Evolutionary conservation across 2,888 invertebrate genomes (phyloP), one percentile per base, ranked within the genome.

Genomic region (Xylota sylvarum): DNA sequence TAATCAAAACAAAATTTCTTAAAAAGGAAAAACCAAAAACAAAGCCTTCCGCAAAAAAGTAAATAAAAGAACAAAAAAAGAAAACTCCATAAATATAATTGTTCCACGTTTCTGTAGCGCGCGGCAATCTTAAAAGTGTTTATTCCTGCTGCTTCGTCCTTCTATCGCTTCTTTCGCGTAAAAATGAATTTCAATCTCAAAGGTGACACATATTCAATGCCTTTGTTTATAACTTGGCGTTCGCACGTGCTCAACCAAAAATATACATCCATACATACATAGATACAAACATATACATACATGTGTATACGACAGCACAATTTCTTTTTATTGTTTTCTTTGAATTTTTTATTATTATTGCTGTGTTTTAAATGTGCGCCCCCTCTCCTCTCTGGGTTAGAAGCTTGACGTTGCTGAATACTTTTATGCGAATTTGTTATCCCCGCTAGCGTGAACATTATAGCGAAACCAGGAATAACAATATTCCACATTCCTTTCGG

Each of bases 191-290:
- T 55, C 67, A 79, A 56, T 64, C 74, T 52, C 78, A 83, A 83
- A 84, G 74, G 67, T 74, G 74, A 74, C 81, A 76, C 60, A 84
- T 30, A 58, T 83, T 72, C 82, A 37, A 58, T 55, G 56, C 14
- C 62, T 62, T 84, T 84, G 83, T 83, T 55, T 46, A 62, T 77
- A 48, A 37, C 37, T 46, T 43, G 17, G 6, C 56, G 12, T 14
- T 65, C 43, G 77, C 77, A 78, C 77, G 77, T 78, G 77, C 69
- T 78, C 32, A 23, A 69, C 32, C 40, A 14, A 46, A 40, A 62
- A 62, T 56, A 56, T 23, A 40, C 52, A 37, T 60, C 46, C 37
- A 19, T 14, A 37, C 43, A 12, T 30, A 58, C 30, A 10, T n/a
- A n/a, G n/a, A n/a, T n/a, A n/a, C 40, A 14, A 46, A 40, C 52